These are phyloP conservation scores for Lycaon pictus DNA, from an alignment of 2,113 vertebrate species.

Conservation along the genomic window DNA sequence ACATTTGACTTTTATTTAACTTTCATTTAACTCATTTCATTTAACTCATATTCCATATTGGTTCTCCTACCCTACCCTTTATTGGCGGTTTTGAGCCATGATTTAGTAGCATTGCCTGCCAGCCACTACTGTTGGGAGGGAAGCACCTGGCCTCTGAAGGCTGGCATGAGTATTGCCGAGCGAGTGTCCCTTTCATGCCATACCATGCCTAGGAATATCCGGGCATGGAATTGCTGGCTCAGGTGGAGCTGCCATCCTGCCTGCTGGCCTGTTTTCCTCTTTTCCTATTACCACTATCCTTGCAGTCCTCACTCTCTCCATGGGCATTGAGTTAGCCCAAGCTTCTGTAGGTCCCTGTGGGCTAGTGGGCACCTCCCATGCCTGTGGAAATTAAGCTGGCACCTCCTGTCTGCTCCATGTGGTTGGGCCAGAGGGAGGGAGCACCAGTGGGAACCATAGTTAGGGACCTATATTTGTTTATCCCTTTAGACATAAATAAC, in stretches of 20 bases:
- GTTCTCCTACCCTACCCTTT: neutral
- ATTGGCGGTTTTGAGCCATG: neutral
- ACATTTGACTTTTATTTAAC: constrained; percentile 69
- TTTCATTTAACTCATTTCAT: neutral
- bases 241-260: neutral
- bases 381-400: neutral
- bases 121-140: constrained; percentile 1
- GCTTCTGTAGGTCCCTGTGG: neutral
- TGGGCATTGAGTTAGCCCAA: neutral
- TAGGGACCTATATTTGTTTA: neutral
- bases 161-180: neutral
- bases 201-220: neutral
- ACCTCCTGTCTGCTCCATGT: neutral
- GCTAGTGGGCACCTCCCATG: neutral
- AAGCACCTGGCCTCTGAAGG: neutral
- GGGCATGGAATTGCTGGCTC: neutral
- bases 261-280: neutral
- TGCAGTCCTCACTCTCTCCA: neutral
- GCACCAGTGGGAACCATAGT: neutral
- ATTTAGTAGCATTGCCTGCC: neutral
- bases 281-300: neutral
- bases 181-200: neutral
- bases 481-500: neutral
- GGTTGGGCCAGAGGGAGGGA: neutral
- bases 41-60: constrained; percentile 15